phyloP scores from a whole-genome alignment of 2,797 vertebrate species.

The Pyrrhura leucotis region DNA sequence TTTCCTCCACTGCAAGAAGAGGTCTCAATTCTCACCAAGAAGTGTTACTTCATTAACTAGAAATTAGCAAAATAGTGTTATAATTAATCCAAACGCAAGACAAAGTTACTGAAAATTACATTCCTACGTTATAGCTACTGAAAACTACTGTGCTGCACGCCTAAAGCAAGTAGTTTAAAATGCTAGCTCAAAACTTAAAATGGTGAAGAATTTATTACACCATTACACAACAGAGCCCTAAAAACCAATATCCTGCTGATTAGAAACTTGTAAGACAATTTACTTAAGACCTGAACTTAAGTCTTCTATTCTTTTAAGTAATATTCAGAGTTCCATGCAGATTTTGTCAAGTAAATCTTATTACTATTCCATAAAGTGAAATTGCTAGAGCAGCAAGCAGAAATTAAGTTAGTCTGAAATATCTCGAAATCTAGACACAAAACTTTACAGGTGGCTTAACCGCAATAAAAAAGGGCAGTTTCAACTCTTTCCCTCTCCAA shows the following conservation, averaged over 20 bases:
- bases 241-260: background rate
- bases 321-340: background rate
- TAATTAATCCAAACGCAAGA: background rate
- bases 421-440: background rate
- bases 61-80: background rate
- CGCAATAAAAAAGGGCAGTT: background rate
- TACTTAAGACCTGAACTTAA: background rate
- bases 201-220: background rate
- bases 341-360: background rate
- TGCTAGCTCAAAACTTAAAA: background rate
- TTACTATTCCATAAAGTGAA: background rate
- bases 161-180: background rate
- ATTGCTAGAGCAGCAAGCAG: background rate
- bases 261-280: background rate
- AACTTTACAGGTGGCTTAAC: background rate
- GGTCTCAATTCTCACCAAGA: background rate
- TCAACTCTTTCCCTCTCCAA: background rate
- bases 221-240: background rate
- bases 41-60: background rate
- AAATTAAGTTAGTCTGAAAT: background rate
- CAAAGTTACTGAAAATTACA: background rate
- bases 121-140: background rate
- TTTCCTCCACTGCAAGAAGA: background rate
- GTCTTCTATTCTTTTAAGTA: background rate
- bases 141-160: background rate